These are phyloP conservation scores for Agrilus planipennis DNA, from an alignment of 1,140 invertebrate species.

Conservation along the genomic window DNA sequence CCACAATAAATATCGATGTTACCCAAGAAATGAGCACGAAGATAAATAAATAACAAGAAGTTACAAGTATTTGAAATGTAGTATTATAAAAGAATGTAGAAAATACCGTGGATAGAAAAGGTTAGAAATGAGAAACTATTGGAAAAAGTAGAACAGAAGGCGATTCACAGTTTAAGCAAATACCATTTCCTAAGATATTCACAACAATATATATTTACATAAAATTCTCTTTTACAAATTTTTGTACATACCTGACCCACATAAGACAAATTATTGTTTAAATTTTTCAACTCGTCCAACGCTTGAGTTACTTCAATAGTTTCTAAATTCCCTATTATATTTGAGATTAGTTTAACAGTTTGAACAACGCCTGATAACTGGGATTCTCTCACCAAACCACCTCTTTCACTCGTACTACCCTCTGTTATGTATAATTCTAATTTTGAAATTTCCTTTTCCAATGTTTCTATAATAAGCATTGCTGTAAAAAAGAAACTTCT, in stretches of 20 bases:
- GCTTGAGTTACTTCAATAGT: constrained; percentile 70
- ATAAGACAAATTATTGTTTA: constrained; percentile 35
- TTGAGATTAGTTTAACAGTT: constrained; percentile 84
- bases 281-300: constrained; percentile 53
- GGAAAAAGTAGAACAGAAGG: too few species aligned
- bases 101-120: too few species aligned
- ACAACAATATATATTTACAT: too few species aligned
- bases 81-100: too few species aligned
- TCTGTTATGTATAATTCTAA: constrained; percentile 52
- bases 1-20: too few species aligned
- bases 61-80: constrained; percentile 2
- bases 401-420: constrained; percentile 37
- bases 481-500: background rate
- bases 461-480: constrained; percentile 43
- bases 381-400: constrained; percentile 34
- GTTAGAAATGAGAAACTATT: too few species aligned
- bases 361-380: constrained; percentile 61
- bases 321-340: constrained; percentile 75
- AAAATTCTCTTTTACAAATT: too few species aligned
- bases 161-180: too few species aligned
- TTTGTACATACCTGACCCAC: constrained; percentile 25
- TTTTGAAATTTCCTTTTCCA: constrained; percentile 70
- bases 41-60: constrained; percentile 1
- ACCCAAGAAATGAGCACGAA: constrained; percentile 26
- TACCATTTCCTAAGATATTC: too few species aligned